phyloP scores from a whole-genome alignment of 2,888 invertebrate species.

The Tortrix viridana region DNA sequence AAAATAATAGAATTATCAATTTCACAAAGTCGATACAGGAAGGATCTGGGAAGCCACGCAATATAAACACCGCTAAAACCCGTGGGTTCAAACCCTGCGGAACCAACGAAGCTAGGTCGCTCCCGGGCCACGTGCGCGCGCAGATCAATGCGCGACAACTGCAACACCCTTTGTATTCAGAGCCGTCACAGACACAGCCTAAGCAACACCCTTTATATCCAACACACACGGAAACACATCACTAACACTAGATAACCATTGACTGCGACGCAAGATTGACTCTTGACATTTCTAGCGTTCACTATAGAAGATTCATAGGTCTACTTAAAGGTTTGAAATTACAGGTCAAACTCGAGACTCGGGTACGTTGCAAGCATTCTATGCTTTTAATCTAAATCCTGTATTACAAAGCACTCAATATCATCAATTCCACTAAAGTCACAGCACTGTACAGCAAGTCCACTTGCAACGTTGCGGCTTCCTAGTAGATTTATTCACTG shows the following conservation, averaged over 20 bases:
- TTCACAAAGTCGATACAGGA: too few relatives aligned
- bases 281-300: too few relatives aligned
- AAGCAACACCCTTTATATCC: background rate
- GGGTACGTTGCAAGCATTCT: too few relatives aligned
- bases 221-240: background rate
- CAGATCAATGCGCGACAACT: conserved; percentile 34
- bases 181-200: conserved; percentile 1
- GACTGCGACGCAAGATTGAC: too few relatives aligned
- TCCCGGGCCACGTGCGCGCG: conserved; percentile 40
- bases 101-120: conserved; percentile 37
- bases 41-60: background rate
- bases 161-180: conserved; percentile 13
- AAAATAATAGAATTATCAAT: too few relatives aligned
- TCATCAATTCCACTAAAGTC: background rate
- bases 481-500: too few relatives aligned
- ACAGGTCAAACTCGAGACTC: too few relatives aligned
- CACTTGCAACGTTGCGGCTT: background rate
- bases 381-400: background rate
- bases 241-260: too few relatives aligned
- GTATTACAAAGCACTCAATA: background rate
- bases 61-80: background rate
- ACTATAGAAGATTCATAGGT: too few relatives aligned
- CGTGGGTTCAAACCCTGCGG: conserved; percentile 2
- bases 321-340: too few relatives aligned
- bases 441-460: background rate